Percentiles rank a stretch among this genome's conserved stretches.
These are phyloP conservation scores for Euura lappo DNA, from an alignment of 1,140 invertebrate genomes.

Conservation along the genomic window DNA sequence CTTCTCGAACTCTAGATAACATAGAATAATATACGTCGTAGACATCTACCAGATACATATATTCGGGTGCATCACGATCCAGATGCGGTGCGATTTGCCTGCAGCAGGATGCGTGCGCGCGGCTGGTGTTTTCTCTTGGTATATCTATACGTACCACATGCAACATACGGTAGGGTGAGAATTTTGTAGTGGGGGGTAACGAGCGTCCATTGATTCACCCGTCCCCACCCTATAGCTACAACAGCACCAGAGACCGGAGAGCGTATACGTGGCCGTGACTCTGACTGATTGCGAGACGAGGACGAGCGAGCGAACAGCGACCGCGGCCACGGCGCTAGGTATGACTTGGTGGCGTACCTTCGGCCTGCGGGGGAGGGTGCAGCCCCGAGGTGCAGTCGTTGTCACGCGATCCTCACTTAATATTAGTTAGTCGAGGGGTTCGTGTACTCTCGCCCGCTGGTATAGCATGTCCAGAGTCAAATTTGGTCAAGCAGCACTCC, in stretches of 20 bases:
- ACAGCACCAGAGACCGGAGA: neutral
- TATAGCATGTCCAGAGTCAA: neutral
- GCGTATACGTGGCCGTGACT: neutral
- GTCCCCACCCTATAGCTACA: neutral
- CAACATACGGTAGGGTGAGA: neutral
- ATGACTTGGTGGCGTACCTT: neutral
- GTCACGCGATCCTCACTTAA: slow-evolving; percentile 2
- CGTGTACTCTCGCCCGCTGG: neutral
- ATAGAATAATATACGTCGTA: no score
- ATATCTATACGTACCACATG: no score
- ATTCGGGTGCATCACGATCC: no score
- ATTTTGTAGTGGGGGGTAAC: neutral
- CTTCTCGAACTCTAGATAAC: neutral
- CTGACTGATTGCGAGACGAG: neutral
- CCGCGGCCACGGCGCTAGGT: neutral
- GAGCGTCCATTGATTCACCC: neutral
- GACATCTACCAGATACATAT: no score
- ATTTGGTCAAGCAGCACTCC: neutral
- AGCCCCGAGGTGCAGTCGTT: neutral
- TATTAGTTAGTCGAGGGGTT: neutral
- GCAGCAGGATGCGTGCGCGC: neutral
- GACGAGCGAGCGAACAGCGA: neutral
- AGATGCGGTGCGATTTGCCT: no score
- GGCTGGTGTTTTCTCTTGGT: neutral
- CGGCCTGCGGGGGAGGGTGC: neutral